Percentiles rank a stretch among this genome's conserved stretches.
phyloP scores from a whole-genome alignment of 2,113 vertebrate genomes.

The Etheostoma cragini region DNA sequence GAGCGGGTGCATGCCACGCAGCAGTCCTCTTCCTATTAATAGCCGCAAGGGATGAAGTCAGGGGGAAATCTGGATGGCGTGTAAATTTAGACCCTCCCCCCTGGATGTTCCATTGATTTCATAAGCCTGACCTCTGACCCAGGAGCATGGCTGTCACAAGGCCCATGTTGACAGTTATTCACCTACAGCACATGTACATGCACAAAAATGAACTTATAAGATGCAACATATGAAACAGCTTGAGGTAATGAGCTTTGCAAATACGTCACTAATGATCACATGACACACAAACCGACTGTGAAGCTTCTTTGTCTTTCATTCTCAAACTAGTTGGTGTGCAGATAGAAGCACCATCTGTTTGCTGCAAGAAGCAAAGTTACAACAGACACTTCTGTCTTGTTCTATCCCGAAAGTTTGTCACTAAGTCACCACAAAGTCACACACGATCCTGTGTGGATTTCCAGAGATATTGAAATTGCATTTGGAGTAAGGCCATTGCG shows the following conservation, averaged over 20 bases:
- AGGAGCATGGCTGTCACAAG: constrained; percentile 59
- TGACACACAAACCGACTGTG: constrained; percentile 21
- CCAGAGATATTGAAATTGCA: constrained; percentile 29
- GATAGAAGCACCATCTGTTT: not conserved
- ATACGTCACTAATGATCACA: constrained; percentile 5
- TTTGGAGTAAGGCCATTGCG: constrained; percentile 29
- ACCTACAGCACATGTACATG: not conserved
- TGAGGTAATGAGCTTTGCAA: not conserved
- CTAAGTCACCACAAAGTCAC: not conserved
- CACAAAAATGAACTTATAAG: not conserved
- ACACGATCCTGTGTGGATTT: not conserved
- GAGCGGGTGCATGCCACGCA: constrained; percentile 69
- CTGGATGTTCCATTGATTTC: constrained; percentile 77
- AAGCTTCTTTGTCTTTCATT: not conserved
- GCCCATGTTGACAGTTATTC: constrained; percentile 29
- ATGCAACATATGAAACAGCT: not conserved
- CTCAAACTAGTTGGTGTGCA: not conserved
- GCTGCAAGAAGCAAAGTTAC: not conserved
- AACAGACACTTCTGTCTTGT: not conserved
- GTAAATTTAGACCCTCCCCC: constrained; percentile 79
- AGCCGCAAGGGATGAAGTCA: constrained; percentile 66
- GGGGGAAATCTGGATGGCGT: constrained; percentile 69
- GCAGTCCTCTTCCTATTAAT: constrained; percentile 81
- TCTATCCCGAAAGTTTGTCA: not conserved
- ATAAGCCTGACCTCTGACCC: constrained; percentile 78